Percentiles rank a stretch among this genome's conserved stretches.
These are phyloP conservation scores for Theristicus caerulescens DNA, from an alignment of 2,113 vertebrate species.

Conservation along the genomic window DNA sequence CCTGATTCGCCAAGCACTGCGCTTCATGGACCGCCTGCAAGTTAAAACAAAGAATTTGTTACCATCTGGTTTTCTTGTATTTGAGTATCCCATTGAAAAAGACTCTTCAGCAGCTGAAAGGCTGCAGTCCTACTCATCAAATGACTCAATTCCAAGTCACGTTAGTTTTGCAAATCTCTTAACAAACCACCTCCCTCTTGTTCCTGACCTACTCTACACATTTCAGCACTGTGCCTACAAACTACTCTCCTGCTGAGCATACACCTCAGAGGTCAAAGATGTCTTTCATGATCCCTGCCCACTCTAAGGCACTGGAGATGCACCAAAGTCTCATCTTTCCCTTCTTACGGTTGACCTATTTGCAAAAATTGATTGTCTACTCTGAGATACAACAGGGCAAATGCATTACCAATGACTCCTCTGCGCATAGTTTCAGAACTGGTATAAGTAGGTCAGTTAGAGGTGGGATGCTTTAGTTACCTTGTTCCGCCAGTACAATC, in stretches of 20 bases:
- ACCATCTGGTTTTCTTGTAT: accelerated
- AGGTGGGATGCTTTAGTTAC: not conserved
- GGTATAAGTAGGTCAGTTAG: not conserved
- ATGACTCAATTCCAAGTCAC: not conserved
- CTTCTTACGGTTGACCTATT: not conserved
- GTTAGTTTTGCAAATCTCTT: not conserved
- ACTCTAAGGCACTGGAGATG: not conserved
- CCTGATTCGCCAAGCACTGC: constrained; percentile 94
- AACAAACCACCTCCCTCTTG: not conserved
- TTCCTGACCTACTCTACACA: not conserved
- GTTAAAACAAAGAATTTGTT: not conserved
- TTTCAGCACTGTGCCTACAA: accelerated
- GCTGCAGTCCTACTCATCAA: not conserved
- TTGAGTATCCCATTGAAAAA: not conserved
- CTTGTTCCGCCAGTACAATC: not conserved
- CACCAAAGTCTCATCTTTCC: not conserved
- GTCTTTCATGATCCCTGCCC: not conserved
- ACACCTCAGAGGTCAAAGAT: not conserved
- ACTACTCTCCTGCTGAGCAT: not conserved
- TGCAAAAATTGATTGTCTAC: not conserved
- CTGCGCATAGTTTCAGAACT: not conserved
- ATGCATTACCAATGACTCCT: not conserved
- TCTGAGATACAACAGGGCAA: not conserved
- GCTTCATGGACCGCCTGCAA: constrained; percentile 87
- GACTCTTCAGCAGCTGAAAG: not conserved